Evolutionary conservation across 2,113 vertebrate species (phyloP).

Genomic region (Ranitomeya variabilis): DNA sequence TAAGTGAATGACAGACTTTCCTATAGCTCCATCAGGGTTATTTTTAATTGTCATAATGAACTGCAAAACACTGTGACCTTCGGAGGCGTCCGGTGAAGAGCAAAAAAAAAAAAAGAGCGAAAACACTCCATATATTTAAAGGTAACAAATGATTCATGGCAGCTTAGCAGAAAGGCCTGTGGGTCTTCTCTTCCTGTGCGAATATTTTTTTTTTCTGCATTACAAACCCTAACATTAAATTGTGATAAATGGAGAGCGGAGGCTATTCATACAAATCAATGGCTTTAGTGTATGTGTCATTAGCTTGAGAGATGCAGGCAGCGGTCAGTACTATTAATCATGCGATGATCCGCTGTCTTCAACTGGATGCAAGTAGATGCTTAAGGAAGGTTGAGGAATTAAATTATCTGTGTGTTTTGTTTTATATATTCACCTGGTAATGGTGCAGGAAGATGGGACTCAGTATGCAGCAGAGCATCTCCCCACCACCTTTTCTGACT

Average conservation of each 20-base stretch:
- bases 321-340: constrained; percentile 99
- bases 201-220: constrained; percentile 86
- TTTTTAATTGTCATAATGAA: constrained; percentile 78
- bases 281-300: constrained; percentile 99
- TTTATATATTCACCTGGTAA: constrained; percentile 74
- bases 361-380: constrained; percentile 87
- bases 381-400: constrained; percentile 91
- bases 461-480: background rate
- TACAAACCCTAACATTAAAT: constrained; percentile 99
- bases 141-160: constrained; percentile 94
- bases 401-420: constrained; percentile 83
- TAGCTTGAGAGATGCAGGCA: constrained; percentile 98
- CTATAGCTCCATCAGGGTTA: constrained; percentile 11
- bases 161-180: constrained; percentile 76
- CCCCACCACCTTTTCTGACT: background rate
- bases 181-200: constrained; percentile 78
- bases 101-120: constrained; percentile 28
- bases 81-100: constrained; percentile 78
- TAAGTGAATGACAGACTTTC: background rate
- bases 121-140: constrained; percentile 89
- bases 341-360: constrained; percentile 97
- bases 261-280: constrained; percentile 99
- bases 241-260: constrained; percentile 99
- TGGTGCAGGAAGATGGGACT: constrained; percentile 71
- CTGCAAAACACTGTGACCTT: constrained; percentile 80